These are phyloP conservation scores for Koerneria pararmatus DNA, from an alignment of 2,888 invertebrate genomes.

Conservation along the genomic window DNA sequence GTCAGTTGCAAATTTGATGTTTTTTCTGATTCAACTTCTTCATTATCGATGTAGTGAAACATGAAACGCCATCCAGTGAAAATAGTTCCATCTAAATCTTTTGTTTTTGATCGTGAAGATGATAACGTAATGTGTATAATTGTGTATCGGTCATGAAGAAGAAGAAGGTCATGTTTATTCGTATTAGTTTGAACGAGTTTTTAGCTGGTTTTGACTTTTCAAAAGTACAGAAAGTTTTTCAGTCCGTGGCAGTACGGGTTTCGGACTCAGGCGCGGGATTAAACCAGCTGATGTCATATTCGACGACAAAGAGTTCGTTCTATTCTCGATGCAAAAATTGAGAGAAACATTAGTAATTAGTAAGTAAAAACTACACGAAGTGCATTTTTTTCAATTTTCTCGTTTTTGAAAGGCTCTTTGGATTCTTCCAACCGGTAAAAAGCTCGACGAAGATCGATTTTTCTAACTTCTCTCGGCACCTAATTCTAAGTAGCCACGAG, in stretches of 20 bases:
- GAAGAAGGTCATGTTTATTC: no score
- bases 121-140: no score
- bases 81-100: no score
- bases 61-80: no score
- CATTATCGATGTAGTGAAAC: no score
- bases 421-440: no score
- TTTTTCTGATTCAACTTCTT: neutral
- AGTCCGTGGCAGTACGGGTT: conserved; percentile 46
- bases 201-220: neutral
- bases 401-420: neutral
- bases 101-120: no score
- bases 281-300: conserved; percentile 32
- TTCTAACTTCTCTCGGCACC: neutral
- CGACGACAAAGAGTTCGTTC: conserved; percentile 34
- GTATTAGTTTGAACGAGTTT: neutral
- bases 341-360: neutral
- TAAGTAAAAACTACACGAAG: neutral
- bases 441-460: no score
- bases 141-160: no score
- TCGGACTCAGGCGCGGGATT: conserved; percentile 43
- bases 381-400: neutral
- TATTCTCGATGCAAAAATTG: neutral
- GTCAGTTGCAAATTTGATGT: conserved; percentile 22
- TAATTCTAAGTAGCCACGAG: no score
- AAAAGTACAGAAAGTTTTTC: conserved; percentile 21